phyloP scores from a whole-genome alignment of 2,113 vertebrate species.

The Prunella himalayana region DNA sequence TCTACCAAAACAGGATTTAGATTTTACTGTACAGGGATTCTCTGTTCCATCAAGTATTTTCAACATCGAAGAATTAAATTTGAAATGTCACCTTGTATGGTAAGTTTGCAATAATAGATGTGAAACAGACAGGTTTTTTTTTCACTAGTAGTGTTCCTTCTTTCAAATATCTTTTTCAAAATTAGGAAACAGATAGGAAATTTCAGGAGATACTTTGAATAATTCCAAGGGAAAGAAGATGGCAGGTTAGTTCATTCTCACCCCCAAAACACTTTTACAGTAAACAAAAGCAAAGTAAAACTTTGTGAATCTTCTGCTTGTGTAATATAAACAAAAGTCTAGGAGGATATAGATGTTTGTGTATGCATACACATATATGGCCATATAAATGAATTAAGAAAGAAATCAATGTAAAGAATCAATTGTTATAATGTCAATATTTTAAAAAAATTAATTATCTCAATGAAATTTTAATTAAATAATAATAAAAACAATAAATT shows the following conservation, averaged over 20 bases:
- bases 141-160: neutral
- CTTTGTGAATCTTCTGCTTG: neutral
- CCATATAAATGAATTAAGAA: neutral
- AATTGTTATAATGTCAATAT: neutral
- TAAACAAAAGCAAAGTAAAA: neutral
- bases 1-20: neutral
- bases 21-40: neutral
- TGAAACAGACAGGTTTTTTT: neutral
- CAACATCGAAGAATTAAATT: neutral
- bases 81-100: neutral
- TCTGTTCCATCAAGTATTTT: neutral
- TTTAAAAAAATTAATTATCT: neutral
- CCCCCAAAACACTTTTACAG: accelerated
- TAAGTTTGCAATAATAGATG: neutral
- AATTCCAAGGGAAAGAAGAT: neutral
- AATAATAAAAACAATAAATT: neutral
- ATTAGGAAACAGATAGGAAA: neutral
- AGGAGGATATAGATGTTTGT: neutral
- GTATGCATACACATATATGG: too few relatives aligned
- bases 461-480: neutral
- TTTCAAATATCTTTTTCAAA: neutral
- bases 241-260: neutral
- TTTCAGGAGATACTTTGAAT: neutral
- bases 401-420: neutral
- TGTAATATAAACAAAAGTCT: neutral